Evolutionary conservation across 1,140 invertebrate species (phyloP), one percentile per base, ranked within the genome.

Genomic region (Bombus terrestris): DNA sequence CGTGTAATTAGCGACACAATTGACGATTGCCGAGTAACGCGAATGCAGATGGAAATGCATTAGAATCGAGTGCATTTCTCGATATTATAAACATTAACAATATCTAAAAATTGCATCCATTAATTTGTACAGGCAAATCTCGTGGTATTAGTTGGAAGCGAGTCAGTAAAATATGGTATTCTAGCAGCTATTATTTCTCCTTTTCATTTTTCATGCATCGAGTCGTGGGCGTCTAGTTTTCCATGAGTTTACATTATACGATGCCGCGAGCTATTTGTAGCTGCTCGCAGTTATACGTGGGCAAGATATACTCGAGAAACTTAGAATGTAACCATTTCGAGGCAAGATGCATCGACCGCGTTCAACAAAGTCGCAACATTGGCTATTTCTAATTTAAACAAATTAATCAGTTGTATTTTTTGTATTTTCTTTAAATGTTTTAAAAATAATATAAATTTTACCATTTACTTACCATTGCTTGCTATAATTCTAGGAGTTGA

Each of bases 171-270:
- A 73, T 73, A 81, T 73, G 12, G 18, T 62, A 73, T 43, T 73
- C 80, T 35, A 73, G n/a, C 32, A 47, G 80, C 28, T 59, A 73
- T 82, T 74, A 82, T 82, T 82, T 64, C 57, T 82, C 47, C 57
- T 43, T 64, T 57, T 82, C 80, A 37, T 82, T 82, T 41, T n/a
- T 82, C 80, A 74, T 64, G 32, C 80, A 74, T 82, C 53, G 71
- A 73, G 59, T 57, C 82, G 75, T 84, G 57, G 82, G 82, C 82
- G 82, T 84, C 77, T 76, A 86, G 85, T 77, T 81, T 81, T 85
- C 57, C 78, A 84, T 79, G 75, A 83, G 82, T 78, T 77, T 83
- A 77, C 73, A 83, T 83, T 83, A 77, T 62, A 71, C 66, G 25
- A 22, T 69, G 75, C 64, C n/a, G 47, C n/a, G 47, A 59, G 82